Percentiles rank a stretch among this genome's conserved stretches.
phyloP scores from a whole-genome alignment of 2,797 vertebrate genomes.

The Okamejei kenojei region DNA sequence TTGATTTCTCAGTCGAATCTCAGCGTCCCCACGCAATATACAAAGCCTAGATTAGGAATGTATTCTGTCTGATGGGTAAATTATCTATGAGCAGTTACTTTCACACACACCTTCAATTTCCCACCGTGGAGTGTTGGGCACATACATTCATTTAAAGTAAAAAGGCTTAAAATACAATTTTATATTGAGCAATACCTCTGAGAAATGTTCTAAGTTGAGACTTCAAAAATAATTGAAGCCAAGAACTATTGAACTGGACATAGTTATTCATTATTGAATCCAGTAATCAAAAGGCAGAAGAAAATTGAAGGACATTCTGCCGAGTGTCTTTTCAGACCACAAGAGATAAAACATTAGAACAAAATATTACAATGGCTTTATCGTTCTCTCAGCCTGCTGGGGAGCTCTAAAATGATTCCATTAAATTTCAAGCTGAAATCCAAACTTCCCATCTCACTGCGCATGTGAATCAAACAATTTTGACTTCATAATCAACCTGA shows the following conservation, averaged over 20 bases:
- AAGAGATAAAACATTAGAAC: neutral
- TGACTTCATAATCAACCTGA: neutral
- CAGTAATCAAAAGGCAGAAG: neutral
- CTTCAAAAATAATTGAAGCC: constrained; percentile 16
- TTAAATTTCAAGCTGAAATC: neutral
- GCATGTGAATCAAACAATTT: neutral
- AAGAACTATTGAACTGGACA: constrained; percentile 27
- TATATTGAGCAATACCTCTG: constrained; percentile 7
- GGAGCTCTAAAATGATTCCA: neutral
- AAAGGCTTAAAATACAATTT: neutral
- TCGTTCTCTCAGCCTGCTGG: neutral
- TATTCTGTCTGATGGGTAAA: neutral
- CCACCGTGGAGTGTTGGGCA: neutral
- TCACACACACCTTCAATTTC: neutral
- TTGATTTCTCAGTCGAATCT: neutral
- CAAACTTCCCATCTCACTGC: neutral
- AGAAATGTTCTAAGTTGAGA: neutral
- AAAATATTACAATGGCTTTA: neutral
- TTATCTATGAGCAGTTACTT: neutral
- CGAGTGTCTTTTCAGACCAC: neutral
- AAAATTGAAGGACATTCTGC: neutral
- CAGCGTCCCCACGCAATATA: neutral
- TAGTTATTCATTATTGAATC: neutral
- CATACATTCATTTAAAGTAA: neutral
- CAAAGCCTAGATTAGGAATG: neutral